Conservation (phyloP, 2,797 vertebrate species). For the Amblyraja radiata region DNA sequence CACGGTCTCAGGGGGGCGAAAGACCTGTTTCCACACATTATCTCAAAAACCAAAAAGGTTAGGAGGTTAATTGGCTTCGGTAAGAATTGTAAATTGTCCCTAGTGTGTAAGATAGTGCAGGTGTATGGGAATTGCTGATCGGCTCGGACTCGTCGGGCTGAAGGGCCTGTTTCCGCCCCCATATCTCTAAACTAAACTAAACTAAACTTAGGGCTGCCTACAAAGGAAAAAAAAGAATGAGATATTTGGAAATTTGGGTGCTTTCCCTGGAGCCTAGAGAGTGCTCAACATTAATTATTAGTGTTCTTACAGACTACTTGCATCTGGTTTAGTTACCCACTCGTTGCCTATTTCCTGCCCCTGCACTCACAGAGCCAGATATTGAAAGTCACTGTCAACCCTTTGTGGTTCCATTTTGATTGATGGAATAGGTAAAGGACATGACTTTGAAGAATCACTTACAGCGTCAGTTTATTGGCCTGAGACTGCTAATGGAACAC, state of each 20-base stretch:
- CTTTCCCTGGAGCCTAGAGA: neutral
- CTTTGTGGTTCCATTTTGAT: neutral
- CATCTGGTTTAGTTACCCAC: neutral
- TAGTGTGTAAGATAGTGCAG: too few species aligned
- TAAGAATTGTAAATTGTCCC: too few species aligned
- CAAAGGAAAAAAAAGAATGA: too few species aligned
- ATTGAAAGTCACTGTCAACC: slow-evolving; percentile 11
- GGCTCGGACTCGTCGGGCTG: too few species aligned
- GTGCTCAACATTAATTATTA: neutral
- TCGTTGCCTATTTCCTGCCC: neutral
- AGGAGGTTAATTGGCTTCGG: too few species aligned
- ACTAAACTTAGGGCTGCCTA: too few species aligned
- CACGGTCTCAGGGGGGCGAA: too few species aligned
- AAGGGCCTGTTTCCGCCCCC: too few species aligned
- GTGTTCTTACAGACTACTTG: neutral
- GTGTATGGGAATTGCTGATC: too few species aligned
- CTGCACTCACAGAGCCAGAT: neutral
- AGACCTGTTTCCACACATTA: too few species aligned
- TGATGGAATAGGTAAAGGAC: slow-evolving; percentile 27
- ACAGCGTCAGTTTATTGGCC: neutral
- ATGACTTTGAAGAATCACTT: slow-evolving; percentile 15
- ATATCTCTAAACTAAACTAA: too few species aligned
- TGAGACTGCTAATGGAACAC: neutral
- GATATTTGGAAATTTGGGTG: neutral
- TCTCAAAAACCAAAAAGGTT: too few species aligned